These are phyloP conservation scores for Dendroctonus valens DNA, from an alignment of 1,140 invertebrate genomes.

Conservation along the genomic window DNA sequence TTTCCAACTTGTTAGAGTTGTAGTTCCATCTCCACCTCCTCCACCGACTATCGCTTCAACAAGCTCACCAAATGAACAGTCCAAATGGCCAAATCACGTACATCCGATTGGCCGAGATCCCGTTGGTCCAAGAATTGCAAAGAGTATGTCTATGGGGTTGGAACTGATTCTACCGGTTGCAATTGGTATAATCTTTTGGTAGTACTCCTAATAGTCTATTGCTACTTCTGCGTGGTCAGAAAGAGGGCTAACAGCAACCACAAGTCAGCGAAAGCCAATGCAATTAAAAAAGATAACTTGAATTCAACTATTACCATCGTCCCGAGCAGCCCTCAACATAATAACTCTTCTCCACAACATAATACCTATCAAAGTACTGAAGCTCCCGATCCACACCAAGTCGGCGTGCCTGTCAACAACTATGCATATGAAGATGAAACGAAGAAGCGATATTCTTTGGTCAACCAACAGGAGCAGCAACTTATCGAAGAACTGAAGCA, in stretches of 20 bases:
- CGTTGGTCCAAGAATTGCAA: conserved; percentile 39
- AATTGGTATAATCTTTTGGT: conserved; percentile 51
- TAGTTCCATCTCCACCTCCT: conserved; percentile 54
- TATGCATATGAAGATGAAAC: conserved; percentile 50
- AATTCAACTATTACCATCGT: conserved; percentile 50
- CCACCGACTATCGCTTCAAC: conserved; percentile 51
- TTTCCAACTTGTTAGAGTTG: conserved; percentile 59
- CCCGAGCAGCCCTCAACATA: conserved; percentile 43
- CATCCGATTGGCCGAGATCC: conserved; percentile 41
- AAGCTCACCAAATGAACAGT: conserved; percentile 42
- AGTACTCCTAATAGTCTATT: conserved; percentile 51
- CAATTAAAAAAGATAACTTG: conserved; percentile 46
- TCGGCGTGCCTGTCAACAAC: conserved; percentile 49
- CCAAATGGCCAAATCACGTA: conserved; percentile 45
- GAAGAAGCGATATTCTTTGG: conserved; percentile 55
- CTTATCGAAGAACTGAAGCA: conserved; percentile 50
- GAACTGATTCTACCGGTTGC: conserved; percentile 52
- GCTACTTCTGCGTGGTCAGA: conserved; percentile 52
- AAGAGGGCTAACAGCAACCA: conserved; percentile 39
- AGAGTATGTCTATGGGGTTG: conserved; percentile 45
- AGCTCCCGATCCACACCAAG: conserved; percentile 47
- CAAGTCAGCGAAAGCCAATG: conserved; percentile 39
- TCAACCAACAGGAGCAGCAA: conserved; percentile 51
- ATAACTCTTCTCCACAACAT: conserved; percentile 36
- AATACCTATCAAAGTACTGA: conserved; percentile 43